These are phyloP conservation scores for Smutsia temminckii DNA, from an alignment of 2,797 vertebrate genomes.

Conservation along the genomic window DNA sequence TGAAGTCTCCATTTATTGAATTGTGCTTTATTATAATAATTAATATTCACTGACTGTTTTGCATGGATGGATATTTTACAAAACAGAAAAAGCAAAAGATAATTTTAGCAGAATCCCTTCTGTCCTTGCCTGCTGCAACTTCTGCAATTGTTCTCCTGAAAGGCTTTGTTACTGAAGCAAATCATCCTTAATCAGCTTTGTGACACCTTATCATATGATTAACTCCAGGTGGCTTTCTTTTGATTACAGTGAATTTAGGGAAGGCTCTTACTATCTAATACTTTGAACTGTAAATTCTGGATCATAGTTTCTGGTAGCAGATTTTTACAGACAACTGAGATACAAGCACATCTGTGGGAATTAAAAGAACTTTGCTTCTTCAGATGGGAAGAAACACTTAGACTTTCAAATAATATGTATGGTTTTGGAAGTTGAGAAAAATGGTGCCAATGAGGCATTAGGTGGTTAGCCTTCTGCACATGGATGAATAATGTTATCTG, in stretches of 20 bases:
- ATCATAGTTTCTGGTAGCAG: not conserved
- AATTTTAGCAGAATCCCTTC: not conserved
- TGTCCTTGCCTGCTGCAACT: not conserved
- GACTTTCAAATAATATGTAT: not conserved
- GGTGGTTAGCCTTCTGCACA: too few species aligned
- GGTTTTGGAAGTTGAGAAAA: not conserved
- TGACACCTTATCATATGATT: not conserved
- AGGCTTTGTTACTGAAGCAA: not conserved
- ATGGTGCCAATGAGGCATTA: not conserved
- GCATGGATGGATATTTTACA: not conserved
- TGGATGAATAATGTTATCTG: not conserved
- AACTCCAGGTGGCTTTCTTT: constrained; percentile 29
- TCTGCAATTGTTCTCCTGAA: not conserved
- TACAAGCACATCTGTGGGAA: not conserved
- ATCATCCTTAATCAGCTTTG: not conserved
- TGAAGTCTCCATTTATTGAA: not conserved
- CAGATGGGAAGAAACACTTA: not conserved
- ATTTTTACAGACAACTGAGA: not conserved
- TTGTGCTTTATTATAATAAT: not conserved
- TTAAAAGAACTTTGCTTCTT: not conserved
- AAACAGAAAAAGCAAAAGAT: not conserved
- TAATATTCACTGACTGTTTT: not conserved
- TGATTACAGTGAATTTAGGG: not conserved
- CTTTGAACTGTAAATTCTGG: not conserved
- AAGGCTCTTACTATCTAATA: not conserved